Percentiles rank a stretch among this genome's conserved stretches.
These are phyloP conservation scores for Eurystomus glaucurus DNA, from an alignment of 2,797 vertebrate genomes.

Conservation along the genomic window DNA sequence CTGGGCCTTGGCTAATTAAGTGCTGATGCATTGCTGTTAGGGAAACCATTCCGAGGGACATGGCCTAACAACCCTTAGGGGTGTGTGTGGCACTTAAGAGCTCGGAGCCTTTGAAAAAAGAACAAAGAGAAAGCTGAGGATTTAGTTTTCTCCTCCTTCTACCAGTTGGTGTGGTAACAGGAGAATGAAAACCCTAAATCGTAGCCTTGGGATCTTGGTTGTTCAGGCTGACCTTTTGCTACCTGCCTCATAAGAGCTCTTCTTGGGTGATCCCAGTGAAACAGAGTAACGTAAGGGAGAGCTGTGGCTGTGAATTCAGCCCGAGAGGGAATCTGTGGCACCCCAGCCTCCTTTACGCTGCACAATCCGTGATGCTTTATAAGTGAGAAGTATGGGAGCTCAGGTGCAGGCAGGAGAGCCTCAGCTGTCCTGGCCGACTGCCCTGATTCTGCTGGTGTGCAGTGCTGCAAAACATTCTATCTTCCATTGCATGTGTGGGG, in stretches of 20 bases:
- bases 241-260: constrained; percentile 22
- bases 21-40: constrained; percentile 35
- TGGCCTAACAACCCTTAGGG: not conserved
- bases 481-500: not conserved
- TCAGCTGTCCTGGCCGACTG: not conserved
- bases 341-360: not conserved
- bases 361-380: not conserved
- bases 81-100: not conserved
- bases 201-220: constrained; percentile 13
- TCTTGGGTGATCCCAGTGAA: constrained; percentile 30
- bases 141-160: constrained; percentile 50
- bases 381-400: not conserved
- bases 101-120: constrained; percentile 28
- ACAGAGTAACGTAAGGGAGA: not conserved
- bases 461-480: fast-evolving
- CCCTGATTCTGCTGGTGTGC: not conserved
- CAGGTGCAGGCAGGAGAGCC: not conserved
- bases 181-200: constrained; percentile 36
- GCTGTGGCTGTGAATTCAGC: not conserved
- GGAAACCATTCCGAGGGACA: not conserved
- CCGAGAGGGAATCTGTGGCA: not conserved
- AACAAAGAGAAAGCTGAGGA: not conserved
- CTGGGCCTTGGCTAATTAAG: not conserved
- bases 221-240: constrained; percentile 62
- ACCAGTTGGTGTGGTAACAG: constrained; percentile 28